Evolutionary conservation across 2,797 vertebrate genomes (phyloP), one percentile per base, ranked within the genome.

Genomic region (Crenuchus spilurus): DNA sequence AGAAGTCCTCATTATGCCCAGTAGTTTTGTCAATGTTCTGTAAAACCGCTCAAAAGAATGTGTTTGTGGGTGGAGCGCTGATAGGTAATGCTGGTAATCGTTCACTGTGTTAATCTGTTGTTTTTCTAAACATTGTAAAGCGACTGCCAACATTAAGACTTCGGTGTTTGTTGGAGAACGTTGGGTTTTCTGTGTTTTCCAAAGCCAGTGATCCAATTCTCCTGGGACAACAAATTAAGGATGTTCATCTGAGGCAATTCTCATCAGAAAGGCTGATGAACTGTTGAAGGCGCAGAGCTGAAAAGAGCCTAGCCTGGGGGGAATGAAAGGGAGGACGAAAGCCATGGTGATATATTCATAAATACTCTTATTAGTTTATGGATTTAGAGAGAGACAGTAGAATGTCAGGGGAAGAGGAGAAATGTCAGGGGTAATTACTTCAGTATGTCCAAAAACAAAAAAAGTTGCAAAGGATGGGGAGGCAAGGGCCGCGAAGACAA

Each of bases 371-470:
- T 72, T 70, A 72, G 62, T 72, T 70, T 63, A 77, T 55, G 58
- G 75, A 80, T 65, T 66, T 49, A 41, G 33, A 81, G 52, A 69
- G 60, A 26, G 39, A 54, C 39, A 44, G 65, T 39, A 55, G 28
- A 57, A 63, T 75, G 31, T 26, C 31, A 55, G 54, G 37, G 41
- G 48, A 70, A 63, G 41, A 46, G 49, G 39, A 75, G 65, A 75
- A 55, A 74, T 69, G 58, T 74, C 31, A 41, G 18, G 55, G 42
- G 60, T 62, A 77, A 84, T 82, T 78, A 79, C 73, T 78, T 70
- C 67, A 70, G 71, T 22, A 75, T 68, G 35, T 63, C 67, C 70
- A 52, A 61, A 57, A 76, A 64, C 24, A 70, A 63, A n/a, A n/a
- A n/a, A 72, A 74, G 74, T 63, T 39, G 54, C 20, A 48, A 75